These are phyloP conservation scores for Andrena camellia DNA, from an alignment of 2,888 invertebrate genomes.

Conservation along the genomic window DNA sequence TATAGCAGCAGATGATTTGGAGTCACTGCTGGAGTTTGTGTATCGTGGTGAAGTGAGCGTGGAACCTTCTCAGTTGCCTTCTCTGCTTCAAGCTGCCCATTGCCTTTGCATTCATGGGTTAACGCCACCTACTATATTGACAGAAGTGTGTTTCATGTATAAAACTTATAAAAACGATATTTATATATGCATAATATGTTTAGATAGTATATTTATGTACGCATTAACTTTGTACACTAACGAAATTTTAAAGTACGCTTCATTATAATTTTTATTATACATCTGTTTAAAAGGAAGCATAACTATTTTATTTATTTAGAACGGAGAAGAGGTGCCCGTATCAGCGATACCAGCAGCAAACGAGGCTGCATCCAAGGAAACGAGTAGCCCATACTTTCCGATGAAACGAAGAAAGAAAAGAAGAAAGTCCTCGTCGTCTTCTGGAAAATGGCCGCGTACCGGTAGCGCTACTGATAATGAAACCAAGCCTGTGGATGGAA, in stretches of 20 bases:
- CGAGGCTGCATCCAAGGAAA: constrained; percentile 83
- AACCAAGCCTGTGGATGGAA: constrained; percentile 66
- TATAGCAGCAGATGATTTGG: constrained; percentile 88
- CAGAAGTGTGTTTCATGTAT: constrained; percentile 78
- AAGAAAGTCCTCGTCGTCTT: constrained; percentile 83
- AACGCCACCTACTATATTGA: constrained; percentile 85
- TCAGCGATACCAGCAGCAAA: constrained; percentile 83
- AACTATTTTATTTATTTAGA: constrained; percentile 69
- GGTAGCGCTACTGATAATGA: constrained; percentile 65
- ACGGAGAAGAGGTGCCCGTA: constrained; percentile 80
- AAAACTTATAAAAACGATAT: neutral
- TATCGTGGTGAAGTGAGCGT: constrained; percentile 89
- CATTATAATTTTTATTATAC: neutral
- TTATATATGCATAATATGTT: neutral
- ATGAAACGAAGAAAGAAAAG: constrained; percentile 87
- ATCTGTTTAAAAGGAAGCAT: neutral
- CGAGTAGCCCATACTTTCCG: constrained; percentile 86
- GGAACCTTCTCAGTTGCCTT: constrained; percentile 88
- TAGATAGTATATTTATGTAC: neutral
- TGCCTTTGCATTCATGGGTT: constrained; percentile 88
- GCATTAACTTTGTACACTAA: too few species aligned
- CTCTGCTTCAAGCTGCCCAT: constrained; percentile 88
- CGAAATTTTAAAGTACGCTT: neutral
- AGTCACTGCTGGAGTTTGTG: constrained; percentile 88
- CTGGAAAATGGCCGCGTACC: constrained; percentile 78